phyloP scores from a whole-genome alignment of 2,888 invertebrate species.

The Hyppa rectilinea region DNA sequence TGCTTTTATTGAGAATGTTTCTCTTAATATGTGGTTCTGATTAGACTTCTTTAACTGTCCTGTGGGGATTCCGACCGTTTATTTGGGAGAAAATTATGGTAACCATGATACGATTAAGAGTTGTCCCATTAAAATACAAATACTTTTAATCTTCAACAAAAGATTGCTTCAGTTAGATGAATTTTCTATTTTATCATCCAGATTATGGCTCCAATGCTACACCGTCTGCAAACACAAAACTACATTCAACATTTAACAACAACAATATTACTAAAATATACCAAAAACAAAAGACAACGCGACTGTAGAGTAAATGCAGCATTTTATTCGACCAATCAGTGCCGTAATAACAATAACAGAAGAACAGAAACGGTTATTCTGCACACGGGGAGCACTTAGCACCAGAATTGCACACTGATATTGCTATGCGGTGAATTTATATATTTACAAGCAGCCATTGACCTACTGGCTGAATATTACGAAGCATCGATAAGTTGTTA shows the following conservation, averaged over 20 bases:
- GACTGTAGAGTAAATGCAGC: conserved; percentile 17
- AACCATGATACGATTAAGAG: neutral
- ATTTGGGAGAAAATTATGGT: neutral
- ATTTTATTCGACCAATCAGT: conserved; percentile 54
- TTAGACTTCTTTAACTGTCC: neutral
- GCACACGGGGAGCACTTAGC: conserved; percentile 44
- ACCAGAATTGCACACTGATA: conserved; percentile 58
- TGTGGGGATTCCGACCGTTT: neutral
- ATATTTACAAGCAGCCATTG: conserved; percentile 35
- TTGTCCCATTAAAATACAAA: conserved; percentile 8
- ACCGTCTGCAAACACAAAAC: conserved; percentile 8
- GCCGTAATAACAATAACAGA: conserved; percentile 53
- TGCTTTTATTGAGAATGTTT: neutral
- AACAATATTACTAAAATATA: conserved; percentile 24
- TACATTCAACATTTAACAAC: conserved; percentile 7
- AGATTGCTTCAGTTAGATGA: neutral
- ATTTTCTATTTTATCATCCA: conserved; percentile 21
- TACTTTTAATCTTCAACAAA: conserved; percentile 3
- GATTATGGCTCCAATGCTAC: neutral
- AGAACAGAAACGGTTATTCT: conserved; percentile 45
- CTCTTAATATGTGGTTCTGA: neutral
- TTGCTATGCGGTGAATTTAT: conserved; percentile 62
- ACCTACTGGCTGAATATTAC: conserved; percentile 24
- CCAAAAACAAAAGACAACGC: conserved; percentile 28
- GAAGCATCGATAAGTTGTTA: conserved; percentile 5